Evolutionary conservation across 2,113 vertebrate genomes (phyloP).

Genomic region (Okapia johnstoni): DNA sequence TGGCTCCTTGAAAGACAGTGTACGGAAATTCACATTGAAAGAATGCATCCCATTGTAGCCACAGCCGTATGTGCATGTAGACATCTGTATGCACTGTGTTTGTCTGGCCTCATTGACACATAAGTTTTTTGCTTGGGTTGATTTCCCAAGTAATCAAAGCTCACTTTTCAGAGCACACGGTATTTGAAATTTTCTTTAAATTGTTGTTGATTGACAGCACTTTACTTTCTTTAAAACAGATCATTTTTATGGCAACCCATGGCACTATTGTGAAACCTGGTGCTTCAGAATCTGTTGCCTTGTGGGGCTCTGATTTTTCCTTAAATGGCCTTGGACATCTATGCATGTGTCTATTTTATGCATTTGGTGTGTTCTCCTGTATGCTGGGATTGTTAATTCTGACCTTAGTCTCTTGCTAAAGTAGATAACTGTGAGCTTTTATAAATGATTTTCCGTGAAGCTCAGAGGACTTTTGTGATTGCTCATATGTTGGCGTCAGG

Average conservation of each 20-base stretch:
- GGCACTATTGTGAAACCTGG: not conserved
- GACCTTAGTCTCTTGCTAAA: not conserved
- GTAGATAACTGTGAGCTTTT: not conserved
- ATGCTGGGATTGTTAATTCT: not conserved
- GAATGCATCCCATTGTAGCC: not conserved
- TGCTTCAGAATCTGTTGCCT: not conserved
- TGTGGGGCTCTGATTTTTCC: not conserved
- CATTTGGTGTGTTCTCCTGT: not conserved
- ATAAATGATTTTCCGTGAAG: not conserved
- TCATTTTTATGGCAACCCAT: not conserved
- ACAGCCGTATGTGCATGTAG: fast-evolving
- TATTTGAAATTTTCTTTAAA: not conserved
- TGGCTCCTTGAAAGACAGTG: not conserved
- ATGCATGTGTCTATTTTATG: not conserved
- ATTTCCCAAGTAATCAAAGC: not conserved
- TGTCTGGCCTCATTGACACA: not conserved
- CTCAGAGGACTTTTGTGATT: not conserved
- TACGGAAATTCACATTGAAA: not conserved
- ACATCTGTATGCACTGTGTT: fast-evolving
- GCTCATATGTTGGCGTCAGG: not conserved
- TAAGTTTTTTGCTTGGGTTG: not conserved
- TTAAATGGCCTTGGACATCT: not conserved
- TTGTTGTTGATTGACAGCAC: not conserved
- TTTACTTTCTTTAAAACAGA: not conserved
- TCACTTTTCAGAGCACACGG: not conserved